Evolutionary conservation across 2,888 invertebrate genomes (phyloP), one percentile per base, ranked within the genome.

Genomic region (Cataglyphis rosenhaueri): DNA sequence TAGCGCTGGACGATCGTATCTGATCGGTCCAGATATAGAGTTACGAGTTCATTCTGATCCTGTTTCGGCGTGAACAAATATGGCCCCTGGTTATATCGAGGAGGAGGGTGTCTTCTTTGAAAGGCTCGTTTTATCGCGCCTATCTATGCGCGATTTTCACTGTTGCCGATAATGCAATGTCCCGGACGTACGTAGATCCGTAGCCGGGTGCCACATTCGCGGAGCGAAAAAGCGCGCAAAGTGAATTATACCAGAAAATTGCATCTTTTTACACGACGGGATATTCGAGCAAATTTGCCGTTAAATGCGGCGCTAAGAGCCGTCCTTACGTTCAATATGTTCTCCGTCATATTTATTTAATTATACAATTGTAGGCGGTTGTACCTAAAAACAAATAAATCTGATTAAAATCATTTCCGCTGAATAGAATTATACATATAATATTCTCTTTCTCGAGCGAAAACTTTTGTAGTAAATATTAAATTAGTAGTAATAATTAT

Each of bases 1-100:
- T 44, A 8, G 44, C 41, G 8, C 78, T 48, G 48, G 21, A 44
- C 32, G 70, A 75, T 74, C 81, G 21, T 91, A 92, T 92, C 91
- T 87, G 91, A 91, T 91, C 90, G 88, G 82, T 85, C 88, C 75
- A 75, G 86, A 89, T 92, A 86, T 92, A 92, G 88, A 91, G 90
- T 92, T 92, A 92, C 92, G 81, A 78, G 87, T 75, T 68, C 85
- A 78, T 64, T 68, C 55, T 21, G 62, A 25, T 85, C 66, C 52
- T 41, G 64, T 79, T 70, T 62, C 76, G 59, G 8, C 59, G 78
- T 59, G 48, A 61, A 68, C 84, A 87, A 83, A 84, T 86, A 73
- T 68, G 48, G 32, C 75, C 73, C 55, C 57, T 18, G 75, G 41
- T 83, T 76, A 70, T 55, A 59, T 78, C 73, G 59, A 61, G 70